Percentiles rank a stretch among this genome's conserved stretches.
Evolutionary conservation across 23 tunicate genomes (phyloP).

Genomic region (Oikopleura dioica): DNA sequence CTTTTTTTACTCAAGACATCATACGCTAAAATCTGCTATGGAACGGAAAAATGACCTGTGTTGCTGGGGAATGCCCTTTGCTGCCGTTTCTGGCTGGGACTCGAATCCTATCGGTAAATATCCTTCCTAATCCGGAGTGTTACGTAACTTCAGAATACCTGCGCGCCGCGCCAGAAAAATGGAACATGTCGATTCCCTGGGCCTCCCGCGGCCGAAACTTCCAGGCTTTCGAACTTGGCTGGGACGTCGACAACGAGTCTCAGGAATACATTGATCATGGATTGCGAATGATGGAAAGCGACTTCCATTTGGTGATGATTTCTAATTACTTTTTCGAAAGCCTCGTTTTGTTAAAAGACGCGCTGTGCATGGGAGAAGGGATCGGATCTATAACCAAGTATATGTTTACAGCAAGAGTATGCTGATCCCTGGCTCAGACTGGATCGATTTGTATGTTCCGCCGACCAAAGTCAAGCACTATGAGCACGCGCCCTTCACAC

Average conservation of each 20-base stretch:
- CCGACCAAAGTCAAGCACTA: neutral
- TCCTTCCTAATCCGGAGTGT: neutral
- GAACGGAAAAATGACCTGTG: neutral
- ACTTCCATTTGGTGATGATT: neutral
- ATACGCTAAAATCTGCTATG: too few species aligned
- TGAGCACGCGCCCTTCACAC: neutral
- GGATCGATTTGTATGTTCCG: neutral
- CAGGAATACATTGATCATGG: neutral
- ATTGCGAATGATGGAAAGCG: neutral
- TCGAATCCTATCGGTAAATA: neutral
- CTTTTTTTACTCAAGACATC: neutral
- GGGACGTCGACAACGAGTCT: neutral
- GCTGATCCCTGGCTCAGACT: too few species aligned
- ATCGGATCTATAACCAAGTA: too few species aligned
- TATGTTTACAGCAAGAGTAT: too few species aligned
- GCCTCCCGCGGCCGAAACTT: neutral
- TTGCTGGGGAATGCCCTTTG: neutral
- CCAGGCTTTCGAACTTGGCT: constrained; percentile 6
- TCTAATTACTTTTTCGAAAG: neutral
- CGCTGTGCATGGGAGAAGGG: neutral
- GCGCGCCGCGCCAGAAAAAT: too few species aligned
- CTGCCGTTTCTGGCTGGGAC: neutral
- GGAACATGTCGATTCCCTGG: neutral
- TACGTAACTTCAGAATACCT: too few species aligned
- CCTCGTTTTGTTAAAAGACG: neutral